Evolutionary conservation across 2,113 vertebrate species (phyloP).

Genomic region (Ciconia stormi): DNA sequence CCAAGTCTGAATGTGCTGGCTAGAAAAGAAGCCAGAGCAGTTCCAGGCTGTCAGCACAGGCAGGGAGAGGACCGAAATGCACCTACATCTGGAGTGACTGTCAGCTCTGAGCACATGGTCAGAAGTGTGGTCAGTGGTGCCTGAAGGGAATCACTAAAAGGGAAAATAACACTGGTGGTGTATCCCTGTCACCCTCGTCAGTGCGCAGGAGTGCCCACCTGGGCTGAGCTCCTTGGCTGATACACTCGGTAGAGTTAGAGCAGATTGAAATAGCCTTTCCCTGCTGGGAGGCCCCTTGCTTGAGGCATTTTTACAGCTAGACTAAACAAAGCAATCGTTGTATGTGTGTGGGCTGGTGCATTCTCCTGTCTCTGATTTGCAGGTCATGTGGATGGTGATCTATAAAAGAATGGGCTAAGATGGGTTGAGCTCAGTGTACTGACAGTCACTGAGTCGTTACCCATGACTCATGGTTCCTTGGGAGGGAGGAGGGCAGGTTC

Average conservation of each 20-base stretch:
- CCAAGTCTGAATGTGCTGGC: neutral
- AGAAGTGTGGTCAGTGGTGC: neutral
- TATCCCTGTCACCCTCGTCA: neutral
- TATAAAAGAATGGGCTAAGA: constrained; percentile 24
- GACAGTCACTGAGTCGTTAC: neutral
- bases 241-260: neutral
- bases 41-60: neutral
- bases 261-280: constrained; percentile 24
- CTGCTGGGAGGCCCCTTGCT: constrained; percentile 47
- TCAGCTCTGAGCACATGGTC: neutral
- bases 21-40: neutral
- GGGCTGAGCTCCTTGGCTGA: neutral
- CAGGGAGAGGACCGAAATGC: neutral
- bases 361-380: constrained; percentile 37
- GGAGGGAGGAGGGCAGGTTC: neutral
- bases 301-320: constrained; percentile 23
- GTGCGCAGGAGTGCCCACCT: neutral
- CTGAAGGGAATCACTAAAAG: neutral
- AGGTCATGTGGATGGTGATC: constrained; percentile 26
- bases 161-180: neutral
- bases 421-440: neutral
- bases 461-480: neutral
- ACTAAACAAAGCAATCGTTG: constrained; percentile 17
- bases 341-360: constrained; percentile 37
- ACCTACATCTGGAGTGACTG: neutral